Conservation (phyloP, 2,113 vertebrate genomes). For the Dinomys branickii region DNA sequence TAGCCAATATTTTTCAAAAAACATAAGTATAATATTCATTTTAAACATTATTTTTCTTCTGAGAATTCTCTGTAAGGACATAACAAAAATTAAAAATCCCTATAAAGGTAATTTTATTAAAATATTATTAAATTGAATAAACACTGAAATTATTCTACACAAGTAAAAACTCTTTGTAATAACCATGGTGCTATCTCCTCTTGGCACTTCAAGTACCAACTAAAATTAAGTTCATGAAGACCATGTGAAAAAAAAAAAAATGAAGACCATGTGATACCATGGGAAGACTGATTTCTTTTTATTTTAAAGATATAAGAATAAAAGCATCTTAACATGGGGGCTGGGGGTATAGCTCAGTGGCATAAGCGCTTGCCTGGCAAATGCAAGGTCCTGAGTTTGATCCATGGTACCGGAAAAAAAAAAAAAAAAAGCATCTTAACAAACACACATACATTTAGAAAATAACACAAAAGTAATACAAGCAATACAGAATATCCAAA, state of each 20-base stretch:
- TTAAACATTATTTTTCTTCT: background rate
- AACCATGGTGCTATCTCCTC: background rate
- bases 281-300: background rate
- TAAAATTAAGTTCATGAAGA: conserved; percentile 11
- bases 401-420: too few relatives aligned
- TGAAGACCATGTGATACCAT: background rate
- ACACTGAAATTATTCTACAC: background rate
- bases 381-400: too few relatives aligned
- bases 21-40: background rate
- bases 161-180: background rate
- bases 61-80: background rate
- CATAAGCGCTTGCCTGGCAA: too few relatives aligned
- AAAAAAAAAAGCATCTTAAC: too few relatives aligned
- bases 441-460: too few relatives aligned
- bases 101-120: background rate
- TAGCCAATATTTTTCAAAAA: conserved; percentile 10
- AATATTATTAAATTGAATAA: background rate
- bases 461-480: too few relatives aligned
- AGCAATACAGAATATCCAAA: too few relatives aligned
- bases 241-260: background rate
- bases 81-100: background rate
- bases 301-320: too few relatives aligned
- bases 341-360: too few relatives aligned
- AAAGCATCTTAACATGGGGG: too few relatives aligned
- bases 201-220: background rate